Evolutionary conservation across 2,797 vertebrate species (phyloP).

Genomic region (Enteromius argenteus): DNA sequence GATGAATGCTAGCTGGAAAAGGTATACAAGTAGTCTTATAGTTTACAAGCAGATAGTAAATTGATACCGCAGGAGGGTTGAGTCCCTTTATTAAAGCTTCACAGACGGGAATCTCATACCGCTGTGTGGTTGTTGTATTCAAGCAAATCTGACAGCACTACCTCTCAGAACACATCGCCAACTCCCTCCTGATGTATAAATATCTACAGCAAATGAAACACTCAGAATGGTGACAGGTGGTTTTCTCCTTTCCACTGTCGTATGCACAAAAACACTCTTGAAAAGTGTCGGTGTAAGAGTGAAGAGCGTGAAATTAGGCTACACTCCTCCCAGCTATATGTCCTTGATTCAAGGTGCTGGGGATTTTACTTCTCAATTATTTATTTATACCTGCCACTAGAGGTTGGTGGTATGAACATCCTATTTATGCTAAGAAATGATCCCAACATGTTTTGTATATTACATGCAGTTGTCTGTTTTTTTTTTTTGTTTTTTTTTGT

Average conservation of each 20-base stretch:
- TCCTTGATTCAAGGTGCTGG: conserved; percentile 21
- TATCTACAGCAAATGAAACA: conserved; percentile 36
- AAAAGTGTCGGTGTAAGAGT: conserved; percentile 34
- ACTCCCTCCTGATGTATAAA: conserved; percentile 37
- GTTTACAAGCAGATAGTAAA: conserved; percentile 40
- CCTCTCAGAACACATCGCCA: neutral
- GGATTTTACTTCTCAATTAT: conserved; percentile 32
- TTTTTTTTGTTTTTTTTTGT: neutral
- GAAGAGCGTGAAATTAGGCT: conserved; percentile 48
- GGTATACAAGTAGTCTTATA: neutral
- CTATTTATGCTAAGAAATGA: neutral
- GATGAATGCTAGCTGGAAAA: conserved; percentile 4
- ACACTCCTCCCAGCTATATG: conserved; percentile 27
- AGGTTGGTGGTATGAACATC: neutral
- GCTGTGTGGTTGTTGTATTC: conserved; percentile 11
- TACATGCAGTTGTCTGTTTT: neutral
- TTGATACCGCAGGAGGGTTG: neutral
- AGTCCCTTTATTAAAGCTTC: conserved; percentile 21
- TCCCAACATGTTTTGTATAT: neutral
- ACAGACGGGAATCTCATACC: neutral
- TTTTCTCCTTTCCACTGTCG: conserved; percentile 11
- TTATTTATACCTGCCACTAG: conserved; percentile 39
- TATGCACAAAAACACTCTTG: conserved; percentile 3
- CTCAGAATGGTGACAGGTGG: conserved; percentile 38
- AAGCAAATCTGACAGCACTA: conserved; percentile 32